Evolutionary conservation across 2,888 invertebrate species (phyloP).

Genomic region (Habrosyne pyritoides): DNA sequence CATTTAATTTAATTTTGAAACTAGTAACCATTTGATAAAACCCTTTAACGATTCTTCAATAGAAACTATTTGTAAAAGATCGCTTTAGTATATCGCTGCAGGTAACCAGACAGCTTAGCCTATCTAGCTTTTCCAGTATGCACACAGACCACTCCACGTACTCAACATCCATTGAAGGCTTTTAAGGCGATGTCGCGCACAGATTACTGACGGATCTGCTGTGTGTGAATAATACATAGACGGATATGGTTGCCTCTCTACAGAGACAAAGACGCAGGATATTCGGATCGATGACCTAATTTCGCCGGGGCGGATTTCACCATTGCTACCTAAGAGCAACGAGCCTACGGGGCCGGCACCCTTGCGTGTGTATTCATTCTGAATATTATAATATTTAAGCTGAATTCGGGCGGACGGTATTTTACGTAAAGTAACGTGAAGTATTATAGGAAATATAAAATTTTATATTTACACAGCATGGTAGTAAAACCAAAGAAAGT

Average conservation of each 20-base stretch:
- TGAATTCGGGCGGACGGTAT: too few relatives aligned
- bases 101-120: too few relatives aligned
- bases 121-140: neutral
- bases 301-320: conserved; percentile 12
- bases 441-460: too few relatives aligned
- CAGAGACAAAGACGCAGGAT: conserved; percentile 4
- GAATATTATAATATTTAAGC: neutral
- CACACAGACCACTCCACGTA: neutral
- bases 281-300: conserved; percentile 37
- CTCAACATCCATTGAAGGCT: neutral
- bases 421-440: too few relatives aligned
- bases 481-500: too few relatives aligned
- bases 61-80: too few relatives aligned
- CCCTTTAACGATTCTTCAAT: too few relatives aligned
- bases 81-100: too few relatives aligned
- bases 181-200: neutral
- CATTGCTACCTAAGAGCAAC: neutral
- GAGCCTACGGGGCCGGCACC: neutral
- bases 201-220: neutral
- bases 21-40: too few relatives aligned
- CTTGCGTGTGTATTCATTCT: neutral
- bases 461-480: too few relatives aligned
- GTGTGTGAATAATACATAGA: neutral
- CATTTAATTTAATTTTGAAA: too few relatives aligned
- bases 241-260: neutral